Evolutionary conservation across 1,140 invertebrate species (phyloP), one percentile per base, ranked within the genome.

Genomic region (Pygmarrhopalites habei): DNA sequence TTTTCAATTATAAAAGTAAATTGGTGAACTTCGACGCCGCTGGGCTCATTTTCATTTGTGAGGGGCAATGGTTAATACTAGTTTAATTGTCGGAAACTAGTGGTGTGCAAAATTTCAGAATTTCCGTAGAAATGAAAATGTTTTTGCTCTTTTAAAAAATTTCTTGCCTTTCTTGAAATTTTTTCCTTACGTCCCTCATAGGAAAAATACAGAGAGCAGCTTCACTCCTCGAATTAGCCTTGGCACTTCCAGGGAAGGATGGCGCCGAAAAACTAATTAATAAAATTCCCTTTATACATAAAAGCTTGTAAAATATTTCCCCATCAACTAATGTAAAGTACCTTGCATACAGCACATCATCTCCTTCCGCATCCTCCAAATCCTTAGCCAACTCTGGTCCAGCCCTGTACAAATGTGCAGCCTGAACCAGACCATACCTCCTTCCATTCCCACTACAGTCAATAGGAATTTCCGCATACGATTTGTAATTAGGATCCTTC

Each of bases 101-200:
- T n/a, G n/a, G n/a, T n/a, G n/a, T n/a, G n/a, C n/a, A n/a, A n/a
- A n/a, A n/a, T n/a, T n/a, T n/a, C n/a, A n/a, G n/a, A n/a, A n/a
- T n/a, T n/a, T n/a, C n/a, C n/a, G n/a, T n/a, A n/a, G n/a, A n/a
- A n/a, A n/a, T n/a, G n/a, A n/a, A n/a, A n/a, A n/a, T n/a, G n/a
- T n/a, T n/a, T n/a, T n/a, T n/a, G n/a, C n/a, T n/a, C n/a, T n/a
- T n/a, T n/a, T n/a, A n/a, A n/a, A n/a, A n/a, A n/a, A n/a, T n/a
- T n/a, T n/a, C n/a, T n/a, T n/a, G n/a, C n/a, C n/a, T n/a, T 23
- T 55, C 51, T 26, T 28, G 10, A 32, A 55, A 55, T 32, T 28
- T 55, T 32, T 23, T 55, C 51, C 51, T 10, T 10, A 55, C 29
- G 51, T 55, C 51, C 26, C 51, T 7, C 51, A 55, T 55, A 15